Evolutionary conservation across 2,888 invertebrate genomes (phyloP).

Genomic region (Sesamia inferens): DNA sequence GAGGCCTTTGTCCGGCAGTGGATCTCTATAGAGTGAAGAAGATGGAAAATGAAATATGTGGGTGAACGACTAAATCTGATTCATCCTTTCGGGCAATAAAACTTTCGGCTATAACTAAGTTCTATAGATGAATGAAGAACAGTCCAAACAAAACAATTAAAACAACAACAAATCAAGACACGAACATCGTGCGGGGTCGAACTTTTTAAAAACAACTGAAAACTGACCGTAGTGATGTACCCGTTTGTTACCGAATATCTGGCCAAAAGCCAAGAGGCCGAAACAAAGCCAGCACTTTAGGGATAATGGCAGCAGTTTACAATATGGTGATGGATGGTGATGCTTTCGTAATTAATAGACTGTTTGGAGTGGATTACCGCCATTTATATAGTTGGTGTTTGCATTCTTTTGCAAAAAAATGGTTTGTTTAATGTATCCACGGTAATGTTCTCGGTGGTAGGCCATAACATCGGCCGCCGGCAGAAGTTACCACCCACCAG

Average conservation of each 20-base stretch:
- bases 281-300: slow-evolving; percentile 42
- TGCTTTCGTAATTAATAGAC: slow-evolving; percentile 33
- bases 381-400: background rate
- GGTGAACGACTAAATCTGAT: background rate
- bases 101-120: background rate
- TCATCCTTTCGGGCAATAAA: background rate
- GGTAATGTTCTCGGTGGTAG: no score
- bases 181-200: background rate
- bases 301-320: slow-evolving; percentile 43
- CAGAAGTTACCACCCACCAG: no score
- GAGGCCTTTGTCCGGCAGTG: no score
- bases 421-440: background rate
- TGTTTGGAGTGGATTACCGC: slow-evolving; percentile 19
- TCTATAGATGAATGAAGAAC: background rate
- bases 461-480: no score
- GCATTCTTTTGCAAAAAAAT: background rate
- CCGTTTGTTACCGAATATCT: slow-evolving; percentile 28
- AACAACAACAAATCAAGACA: slow-evolving; percentile 33
- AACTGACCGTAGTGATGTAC: background rate
- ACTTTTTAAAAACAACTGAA: slow-evolving; percentile 35
- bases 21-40: no score
- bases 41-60: background rate
- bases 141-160: slow-evolving; percentile 14
- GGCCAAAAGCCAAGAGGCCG: slow-evolving; percentile 57
- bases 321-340: slow-evolving; percentile 49